These are phyloP conservation scores for Oreocharis arfaki DNA, from an alignment of 2,113 vertebrate genomes.

Conservation along the genomic window DNA sequence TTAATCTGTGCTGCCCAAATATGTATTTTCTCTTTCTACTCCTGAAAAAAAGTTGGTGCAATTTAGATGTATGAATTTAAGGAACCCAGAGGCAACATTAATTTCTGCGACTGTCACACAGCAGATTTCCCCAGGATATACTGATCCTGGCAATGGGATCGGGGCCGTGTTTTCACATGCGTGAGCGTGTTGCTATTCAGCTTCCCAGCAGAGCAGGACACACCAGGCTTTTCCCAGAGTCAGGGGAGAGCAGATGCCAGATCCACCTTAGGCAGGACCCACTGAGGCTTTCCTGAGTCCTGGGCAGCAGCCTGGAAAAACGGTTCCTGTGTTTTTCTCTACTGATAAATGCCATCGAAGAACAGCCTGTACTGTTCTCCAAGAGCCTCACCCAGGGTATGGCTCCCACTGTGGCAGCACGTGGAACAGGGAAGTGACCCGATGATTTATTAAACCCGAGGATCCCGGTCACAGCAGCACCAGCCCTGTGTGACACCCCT, in stretches of 20 bases:
- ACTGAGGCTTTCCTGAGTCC: not conserved
- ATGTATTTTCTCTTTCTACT: not conserved
- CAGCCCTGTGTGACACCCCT: accelerated
- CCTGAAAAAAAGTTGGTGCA: slow-evolving; percentile 10
- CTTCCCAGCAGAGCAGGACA: not conserved
- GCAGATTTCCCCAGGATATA: not conserved
- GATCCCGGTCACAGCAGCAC: not conserved
- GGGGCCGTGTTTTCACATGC: not conserved
- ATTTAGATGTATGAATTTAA: slow-evolving; percentile 18
- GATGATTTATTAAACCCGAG: accelerated
- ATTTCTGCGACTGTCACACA: slow-evolving; percentile 17
- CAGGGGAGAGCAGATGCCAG: not conserved
- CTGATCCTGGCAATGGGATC: not conserved
- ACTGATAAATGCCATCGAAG: not conserved
- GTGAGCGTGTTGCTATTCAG: accelerated
- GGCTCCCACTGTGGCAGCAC: not conserved
- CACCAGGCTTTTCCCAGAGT: not conserved
- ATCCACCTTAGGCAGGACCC: not conserved
- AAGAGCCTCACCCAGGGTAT: not conserved
- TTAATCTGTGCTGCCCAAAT: not conserved
- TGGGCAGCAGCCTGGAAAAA: not conserved
- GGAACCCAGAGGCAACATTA: slow-evolving; percentile 23
- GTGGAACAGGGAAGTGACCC: accelerated
- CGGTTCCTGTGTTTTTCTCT: not conserved
- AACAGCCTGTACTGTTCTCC: not conserved